phyloP scores from a whole-genome alignment of 2,888 invertebrate genomes.

The Stegophylla sp. region DNA sequence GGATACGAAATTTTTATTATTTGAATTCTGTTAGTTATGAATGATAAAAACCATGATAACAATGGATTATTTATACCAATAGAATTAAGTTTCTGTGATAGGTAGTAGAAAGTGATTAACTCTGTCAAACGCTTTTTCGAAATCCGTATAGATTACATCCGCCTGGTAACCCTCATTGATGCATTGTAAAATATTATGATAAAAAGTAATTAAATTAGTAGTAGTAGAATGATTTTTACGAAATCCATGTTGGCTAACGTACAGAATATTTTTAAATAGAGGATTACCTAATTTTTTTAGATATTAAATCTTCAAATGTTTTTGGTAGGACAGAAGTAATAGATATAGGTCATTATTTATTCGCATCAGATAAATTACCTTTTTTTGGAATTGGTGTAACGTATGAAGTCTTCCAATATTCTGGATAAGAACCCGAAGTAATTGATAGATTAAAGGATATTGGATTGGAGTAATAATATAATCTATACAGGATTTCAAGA shows the following conservation, averaged over 20 bases:
- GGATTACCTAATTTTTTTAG: slow-evolving; percentile 2
- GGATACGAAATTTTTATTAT: too few relatives aligned
- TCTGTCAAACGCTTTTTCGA: too few relatives aligned
- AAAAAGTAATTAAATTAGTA: too few relatives aligned
- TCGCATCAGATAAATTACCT: background rate
- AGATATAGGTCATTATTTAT: background rate
- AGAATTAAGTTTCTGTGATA: too few relatives aligned
- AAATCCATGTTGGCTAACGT: background rate
- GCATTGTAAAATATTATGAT: too few relatives aligned
- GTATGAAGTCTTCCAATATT: background rate
- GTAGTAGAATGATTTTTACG: too few relatives aligned
- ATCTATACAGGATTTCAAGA: background rate
- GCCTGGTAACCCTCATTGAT: too few relatives aligned
- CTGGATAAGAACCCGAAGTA: background rate
- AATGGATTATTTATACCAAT: too few relatives aligned
- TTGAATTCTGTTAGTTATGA: too few relatives aligned
- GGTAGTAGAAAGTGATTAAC: too few relatives aligned
- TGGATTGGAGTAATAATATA: background rate
- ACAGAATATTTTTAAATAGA: background rate
- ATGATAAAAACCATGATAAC: too few relatives aligned
- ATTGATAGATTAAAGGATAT: slow-evolving; percentile 4
- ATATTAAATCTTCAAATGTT: background rate
- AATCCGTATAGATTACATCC: too few relatives aligned
- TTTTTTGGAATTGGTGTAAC: background rate
- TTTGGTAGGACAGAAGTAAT: background rate